These are phyloP conservation scores for Penaeus indicus DNA, from an alignment of 1,140 invertebrate species.

Conservation along the genomic window DNA sequence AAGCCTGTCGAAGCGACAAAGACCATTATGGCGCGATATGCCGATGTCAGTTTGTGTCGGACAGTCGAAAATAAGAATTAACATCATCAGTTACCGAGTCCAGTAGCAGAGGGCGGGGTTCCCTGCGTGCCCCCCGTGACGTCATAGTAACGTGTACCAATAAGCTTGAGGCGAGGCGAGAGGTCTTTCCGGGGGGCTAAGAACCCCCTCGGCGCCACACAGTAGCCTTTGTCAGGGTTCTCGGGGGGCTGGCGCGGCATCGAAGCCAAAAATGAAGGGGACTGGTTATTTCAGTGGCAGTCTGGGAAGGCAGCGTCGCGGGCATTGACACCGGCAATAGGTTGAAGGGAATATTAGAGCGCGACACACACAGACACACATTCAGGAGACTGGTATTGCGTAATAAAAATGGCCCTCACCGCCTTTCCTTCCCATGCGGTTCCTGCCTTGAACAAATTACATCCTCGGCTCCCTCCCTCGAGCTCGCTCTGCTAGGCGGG, in stretches of 20 bases:
- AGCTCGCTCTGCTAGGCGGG: conserved; percentile 50
- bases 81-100: too few species aligned
- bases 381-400: too few species aligned
- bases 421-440: too few species aligned
- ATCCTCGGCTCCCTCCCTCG: conserved; percentile 46
- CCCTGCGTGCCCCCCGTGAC: conserved; percentile 31
- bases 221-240: conserved; percentile 39
- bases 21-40: too few species aligned
- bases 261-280: conserved; percentile 37
- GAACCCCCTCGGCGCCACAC: conserved; percentile 38
- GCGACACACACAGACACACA: background rate
- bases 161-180: conserved; percentile 36
- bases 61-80: too few species aligned
- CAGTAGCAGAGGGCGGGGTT: conserved; percentile 3
- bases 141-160: conserved; percentile 38
- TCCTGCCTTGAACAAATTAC: conserved; percentile 35
- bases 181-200: conserved; percentile 38
- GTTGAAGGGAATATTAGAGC: background rate
- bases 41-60: too few species aligned
- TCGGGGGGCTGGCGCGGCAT: conserved; percentile 17
- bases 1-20: too few species aligned
- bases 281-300: conserved; percentile 35
- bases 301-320: background rate
- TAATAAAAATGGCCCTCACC: too few species aligned
- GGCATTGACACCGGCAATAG: too few species aligned